Percentiles rank a stretch among this genome's conserved stretches.
phyloP scores from a whole-genome alignment of 2,113 vertebrate genomes.

The Aviceda subcristata region DNA sequence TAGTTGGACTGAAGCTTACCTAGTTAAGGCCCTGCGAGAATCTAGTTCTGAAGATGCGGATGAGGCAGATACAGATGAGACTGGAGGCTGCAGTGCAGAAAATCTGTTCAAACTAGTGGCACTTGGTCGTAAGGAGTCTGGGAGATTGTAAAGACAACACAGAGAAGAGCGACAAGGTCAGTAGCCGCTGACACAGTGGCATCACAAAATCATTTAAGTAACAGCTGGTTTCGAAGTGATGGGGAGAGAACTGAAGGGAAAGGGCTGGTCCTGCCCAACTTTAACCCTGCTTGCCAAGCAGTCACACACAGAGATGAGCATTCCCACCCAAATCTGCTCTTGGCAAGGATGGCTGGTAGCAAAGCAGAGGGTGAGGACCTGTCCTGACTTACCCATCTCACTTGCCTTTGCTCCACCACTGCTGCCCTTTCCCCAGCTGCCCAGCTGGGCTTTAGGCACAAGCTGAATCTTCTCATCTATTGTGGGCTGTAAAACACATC shows the following conservation, averaged over 20 bases:
- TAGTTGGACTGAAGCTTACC: constrained; percentile 59
- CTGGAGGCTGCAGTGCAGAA: constrained; percentile 89
- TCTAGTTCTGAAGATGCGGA: constrained; percentile 83
- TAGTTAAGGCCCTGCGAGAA: constrained; percentile 84
- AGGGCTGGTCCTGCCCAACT: background rate
- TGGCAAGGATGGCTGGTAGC: background rate
- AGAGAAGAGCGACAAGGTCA: background rate
- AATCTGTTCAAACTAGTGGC: constrained; percentile 91
- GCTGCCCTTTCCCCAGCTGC: constrained; percentile 97
- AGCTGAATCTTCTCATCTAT: constrained; percentile 99
- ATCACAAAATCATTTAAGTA: background rate
- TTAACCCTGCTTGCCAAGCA: background rate
- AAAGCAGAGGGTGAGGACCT: background rate
- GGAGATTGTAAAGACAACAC: constrained; percentile 4
- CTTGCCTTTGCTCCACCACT: constrained; percentile 96
- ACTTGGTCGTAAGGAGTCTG: constrained; percentile 87
- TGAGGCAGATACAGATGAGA: constrained; percentile 72
- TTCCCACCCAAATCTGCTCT: background rate
- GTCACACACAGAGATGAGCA: rapidly evolving
- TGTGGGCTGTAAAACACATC: constrained; percentile 82
- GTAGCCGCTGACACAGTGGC: background rate
- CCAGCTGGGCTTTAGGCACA: constrained; percentile 92
- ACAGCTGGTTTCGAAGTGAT: rapidly evolving
- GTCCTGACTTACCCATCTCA: constrained; percentile 82
- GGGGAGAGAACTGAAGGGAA: background rate